Percentiles rank a stretch among this genome's conserved stretches.
phyloP scores from a whole-genome alignment of 2,797 vertebrate species.

The Acestrorhynchus altus region DNA sequence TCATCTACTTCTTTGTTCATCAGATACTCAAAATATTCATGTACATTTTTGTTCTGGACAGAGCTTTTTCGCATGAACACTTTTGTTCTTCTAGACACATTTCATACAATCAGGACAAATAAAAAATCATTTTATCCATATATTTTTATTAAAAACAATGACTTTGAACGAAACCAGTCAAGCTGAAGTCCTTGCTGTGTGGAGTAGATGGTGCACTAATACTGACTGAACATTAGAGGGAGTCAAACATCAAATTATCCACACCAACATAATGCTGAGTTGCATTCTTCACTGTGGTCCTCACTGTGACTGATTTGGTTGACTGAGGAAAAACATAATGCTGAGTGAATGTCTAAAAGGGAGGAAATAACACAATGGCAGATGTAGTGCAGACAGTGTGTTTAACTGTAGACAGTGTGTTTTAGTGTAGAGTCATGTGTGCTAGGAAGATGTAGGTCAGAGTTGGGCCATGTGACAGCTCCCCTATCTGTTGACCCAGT shows the following conservation, averaged over 20 bases:
- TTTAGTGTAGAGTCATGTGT: conserved; percentile 20
- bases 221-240: not conserved
- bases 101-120: too few species aligned
- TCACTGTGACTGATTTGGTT: not conserved
- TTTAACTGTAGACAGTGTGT: not conserved
- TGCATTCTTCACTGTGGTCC: not conserved
- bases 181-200: not conserved
- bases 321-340: not conserved
- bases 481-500: conserved; percentile 6
- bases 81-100: too few species aligned
- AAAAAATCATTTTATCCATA: too few species aligned
- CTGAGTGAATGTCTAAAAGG: not conserved
- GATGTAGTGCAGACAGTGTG: not conserved
- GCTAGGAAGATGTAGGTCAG: conserved; percentile 15
- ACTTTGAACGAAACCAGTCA: not conserved
- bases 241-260: not conserved
- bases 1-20: too few species aligned
- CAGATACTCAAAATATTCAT: too few species aligned
- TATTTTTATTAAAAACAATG: too few species aligned
- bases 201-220: not conserved
- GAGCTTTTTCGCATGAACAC: too few species aligned
- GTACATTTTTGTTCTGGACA: too few species aligned
- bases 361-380: not conserved
- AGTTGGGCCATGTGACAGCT: conserved; percentile 11
- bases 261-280: not conserved